phyloP scores from a whole-genome alignment of 2,888 invertebrate genomes.

The Auanema sp. region DNA sequence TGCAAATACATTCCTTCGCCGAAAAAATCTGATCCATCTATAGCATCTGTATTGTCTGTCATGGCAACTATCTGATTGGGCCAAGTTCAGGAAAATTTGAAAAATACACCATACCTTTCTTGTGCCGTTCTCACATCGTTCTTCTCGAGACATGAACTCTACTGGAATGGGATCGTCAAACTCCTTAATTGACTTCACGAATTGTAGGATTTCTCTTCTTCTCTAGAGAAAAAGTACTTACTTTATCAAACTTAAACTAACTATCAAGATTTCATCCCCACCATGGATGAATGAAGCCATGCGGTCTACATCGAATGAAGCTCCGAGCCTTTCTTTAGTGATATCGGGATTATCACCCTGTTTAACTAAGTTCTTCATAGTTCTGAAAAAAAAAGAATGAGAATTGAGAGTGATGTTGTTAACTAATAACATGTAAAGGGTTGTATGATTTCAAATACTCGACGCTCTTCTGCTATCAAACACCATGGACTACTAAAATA shows the following conservation, averaged over 20 bases:
- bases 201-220: slow-evolving; percentile 53
- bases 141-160: slow-evolving; percentile 64
- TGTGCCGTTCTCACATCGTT: slow-evolving; percentile 63
- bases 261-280: slow-evolving; percentile 42
- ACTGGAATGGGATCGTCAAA: slow-evolving; percentile 60
- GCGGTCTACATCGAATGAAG: slow-evolving; percentile 39
- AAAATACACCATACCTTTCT: slow-evolving; percentile 52
- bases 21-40: slow-evolving; percentile 60
- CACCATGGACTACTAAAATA: too few species aligned
- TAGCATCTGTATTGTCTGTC: slow-evolving; percentile 55
- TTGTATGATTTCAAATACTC: too few species aligned
- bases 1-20: slow-evolving; percentile 62
- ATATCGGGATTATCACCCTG: slow-evolving; percentile 57
- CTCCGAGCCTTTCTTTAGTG: slow-evolving; percentile 41
- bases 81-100: too few species aligned
- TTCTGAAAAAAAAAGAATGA: not conserved
- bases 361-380: slow-evolving; percentile 25
- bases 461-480: too few species aligned
- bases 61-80: slow-evolving; percentile 47
- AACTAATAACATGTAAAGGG: too few species aligned
- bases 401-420: too few species aligned
- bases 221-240: slow-evolving; percentile 24
- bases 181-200: slow-evolving; percentile 61
- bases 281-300: slow-evolving; percentile 54
- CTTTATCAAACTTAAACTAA: slow-evolving; percentile 13